Percentiles rank a stretch among this genome's conserved stretches.
These are phyloP conservation scores for Pherbina coryleti DNA, from an alignment of 2,888 invertebrate genomes.

Conservation along the genomic window DNA sequence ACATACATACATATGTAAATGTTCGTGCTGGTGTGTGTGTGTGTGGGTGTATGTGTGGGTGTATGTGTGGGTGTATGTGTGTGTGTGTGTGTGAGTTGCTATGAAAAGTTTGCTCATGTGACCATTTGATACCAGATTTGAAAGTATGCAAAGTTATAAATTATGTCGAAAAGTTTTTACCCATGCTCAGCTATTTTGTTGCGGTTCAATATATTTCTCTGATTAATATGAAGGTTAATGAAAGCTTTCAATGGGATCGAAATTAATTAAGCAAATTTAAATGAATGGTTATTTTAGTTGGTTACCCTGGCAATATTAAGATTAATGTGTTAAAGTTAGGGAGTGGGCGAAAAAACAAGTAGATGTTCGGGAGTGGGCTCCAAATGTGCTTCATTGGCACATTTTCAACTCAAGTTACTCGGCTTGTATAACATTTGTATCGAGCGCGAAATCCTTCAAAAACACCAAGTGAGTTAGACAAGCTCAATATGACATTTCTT, in stretches of 20 bases:
- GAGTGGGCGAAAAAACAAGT: no score
- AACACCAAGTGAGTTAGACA: no score
- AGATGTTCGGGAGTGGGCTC: no score
- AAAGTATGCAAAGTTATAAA: neutral
- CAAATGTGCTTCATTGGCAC: no score
- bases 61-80: neutral
- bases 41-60: neutral
- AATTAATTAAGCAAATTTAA: neutral
- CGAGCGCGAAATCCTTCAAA: no score
- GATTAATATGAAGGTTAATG: slow-evolving; percentile 2
- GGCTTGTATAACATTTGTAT: no score
- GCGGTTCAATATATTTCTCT: neutral
- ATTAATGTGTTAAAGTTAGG: no score
- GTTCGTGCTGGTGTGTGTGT: neutral
- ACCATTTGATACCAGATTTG: slow-evolving; percentile 22
- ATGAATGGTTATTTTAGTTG: no score
- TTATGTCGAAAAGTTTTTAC: neutral
- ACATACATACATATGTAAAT: neutral
- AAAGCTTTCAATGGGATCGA: neutral
- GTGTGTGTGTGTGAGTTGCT: neutral
- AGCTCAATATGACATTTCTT: no score
- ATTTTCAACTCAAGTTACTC: no score
- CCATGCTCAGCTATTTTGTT: neutral
- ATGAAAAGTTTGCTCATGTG: slow-evolving; percentile 20
- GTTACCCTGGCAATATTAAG: no score